Percentiles rank a stretch among this genome's conserved stretches.
These are phyloP conservation scores for Sparidentex hasta DNA, from an alignment of 2,797 vertebrate genomes.

Conservation along the genomic window DNA sequence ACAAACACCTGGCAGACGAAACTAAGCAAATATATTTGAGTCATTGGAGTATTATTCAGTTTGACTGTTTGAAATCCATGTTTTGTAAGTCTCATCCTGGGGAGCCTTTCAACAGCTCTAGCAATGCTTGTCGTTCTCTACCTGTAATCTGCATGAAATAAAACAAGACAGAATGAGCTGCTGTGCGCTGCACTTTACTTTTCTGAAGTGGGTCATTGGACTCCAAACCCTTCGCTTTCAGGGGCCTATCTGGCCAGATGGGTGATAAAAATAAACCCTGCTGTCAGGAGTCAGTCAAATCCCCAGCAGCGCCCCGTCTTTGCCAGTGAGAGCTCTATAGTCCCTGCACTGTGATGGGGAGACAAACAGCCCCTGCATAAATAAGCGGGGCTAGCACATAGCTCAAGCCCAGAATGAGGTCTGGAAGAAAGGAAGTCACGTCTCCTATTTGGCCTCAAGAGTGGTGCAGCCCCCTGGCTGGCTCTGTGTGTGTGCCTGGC, in stretches of 20 bases:
- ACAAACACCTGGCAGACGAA: constrained; percentile 61
- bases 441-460: constrained; percentile 69
- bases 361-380: constrained; percentile 74
- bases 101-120: constrained; percentile 39
- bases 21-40: constrained; percentile 13
- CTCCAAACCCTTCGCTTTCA: constrained; percentile 76
- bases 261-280: constrained; percentile 85
- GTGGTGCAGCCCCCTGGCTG: constrained; percentile 66
- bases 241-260: constrained; percentile 83
- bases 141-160: constrained; percentile 68
- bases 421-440: constrained; percentile 77
- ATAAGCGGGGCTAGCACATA: constrained; percentile 70
- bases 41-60: constrained; percentile 8
- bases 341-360: constrained; percentile 64
- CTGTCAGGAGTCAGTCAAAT: constrained; percentile 83
- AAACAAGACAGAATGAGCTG: constrained; percentile 66
- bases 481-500: constrained; percentile 72
- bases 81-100: constrained; percentile 4
- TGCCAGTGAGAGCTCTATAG: constrained; percentile 64
- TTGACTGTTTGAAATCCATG: constrained; percentile 13
- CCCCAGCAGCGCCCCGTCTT: constrained; percentile 69
- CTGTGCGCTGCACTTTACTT: constrained; percentile 77
- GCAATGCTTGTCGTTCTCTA: constrained; percentile 18
- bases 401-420: constrained; percentile 61
- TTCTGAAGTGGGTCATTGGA: constrained; percentile 83